phyloP scores from a whole-genome alignment of 2,888 invertebrate genomes.

The Microctonus aethiopoides region DNA sequence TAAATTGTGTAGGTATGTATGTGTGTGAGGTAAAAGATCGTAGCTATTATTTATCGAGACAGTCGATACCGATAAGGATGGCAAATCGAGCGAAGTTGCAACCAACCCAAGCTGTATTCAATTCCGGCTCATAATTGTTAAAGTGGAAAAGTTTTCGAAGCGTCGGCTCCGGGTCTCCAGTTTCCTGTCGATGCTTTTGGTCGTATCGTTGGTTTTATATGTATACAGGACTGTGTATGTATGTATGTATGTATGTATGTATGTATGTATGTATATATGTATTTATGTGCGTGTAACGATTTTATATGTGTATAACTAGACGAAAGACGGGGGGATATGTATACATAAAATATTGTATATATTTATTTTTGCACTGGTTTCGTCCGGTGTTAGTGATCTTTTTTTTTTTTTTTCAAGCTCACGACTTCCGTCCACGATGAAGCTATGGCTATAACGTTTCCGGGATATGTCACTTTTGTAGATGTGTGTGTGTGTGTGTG shows the following conservation, averaged over 20 bases:
- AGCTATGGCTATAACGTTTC: constrained; percentile 34
- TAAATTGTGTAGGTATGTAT: not conserved
- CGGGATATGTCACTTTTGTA: constrained; percentile 23
- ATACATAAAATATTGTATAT: constrained; percentile 8
- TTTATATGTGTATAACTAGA: not conserved
- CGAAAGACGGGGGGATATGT: not conserved
- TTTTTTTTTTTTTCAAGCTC: constrained; percentile 47
- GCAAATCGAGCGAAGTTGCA: constrained; percentile 59
- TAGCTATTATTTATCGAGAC: constrained; percentile 56
- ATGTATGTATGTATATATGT: not conserved
- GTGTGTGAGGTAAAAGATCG: constrained; percentile 42
- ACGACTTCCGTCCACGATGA: constrained; percentile 47
- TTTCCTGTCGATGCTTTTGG: constrained; percentile 27
- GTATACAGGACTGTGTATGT: not conserved
- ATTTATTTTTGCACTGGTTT: constrained; percentile 30
- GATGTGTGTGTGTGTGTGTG: constrained; percentile 42
- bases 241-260: not conserved
- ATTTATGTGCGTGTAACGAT: too few species aligned
- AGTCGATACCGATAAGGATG: constrained; percentile 57
- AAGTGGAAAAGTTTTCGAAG: constrained; percentile 60
- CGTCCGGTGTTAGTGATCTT: constrained; percentile 30
- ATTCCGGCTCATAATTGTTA: constrained; percentile 62
- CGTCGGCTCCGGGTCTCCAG: constrained; percentile 40
- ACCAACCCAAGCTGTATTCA: constrained; percentile 60
- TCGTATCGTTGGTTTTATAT: constrained; percentile 14